phyloP scores from a whole-genome alignment of 2,888 invertebrate genomes.

The Apodemia duryi region DNA sequence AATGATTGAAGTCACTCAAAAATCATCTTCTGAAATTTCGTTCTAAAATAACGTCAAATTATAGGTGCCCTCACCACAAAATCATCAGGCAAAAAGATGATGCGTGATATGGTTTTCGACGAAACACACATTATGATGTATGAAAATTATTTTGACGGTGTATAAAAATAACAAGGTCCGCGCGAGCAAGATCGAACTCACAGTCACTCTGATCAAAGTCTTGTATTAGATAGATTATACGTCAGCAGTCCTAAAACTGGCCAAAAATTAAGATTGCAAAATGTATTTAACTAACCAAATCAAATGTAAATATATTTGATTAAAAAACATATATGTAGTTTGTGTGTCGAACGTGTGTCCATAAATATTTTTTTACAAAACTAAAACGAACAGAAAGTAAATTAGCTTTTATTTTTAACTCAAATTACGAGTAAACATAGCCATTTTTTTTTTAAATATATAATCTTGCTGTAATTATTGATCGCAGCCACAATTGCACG shows the following conservation, averaged over 20 bases:
- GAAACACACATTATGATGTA: slow-evolving; percentile 32
- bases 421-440: too few relatives aligned
- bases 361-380: too few relatives aligned
- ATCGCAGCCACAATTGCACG: slow-evolving; percentile 19
- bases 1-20: background rate
- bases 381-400: too few relatives aligned
- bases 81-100: slow-evolving; percentile 29
- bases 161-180: slow-evolving; percentile 33
- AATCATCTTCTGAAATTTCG: background rate
- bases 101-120: slow-evolving; percentile 33
- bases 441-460: too few relatives aligned
- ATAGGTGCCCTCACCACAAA: slow-evolving; percentile 21
- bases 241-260: background rate
- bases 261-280: background rate
- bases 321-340: too few relatives aligned
- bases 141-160: slow-evolving; percentile 33
- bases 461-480: background rate
- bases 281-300: too few relatives aligned
- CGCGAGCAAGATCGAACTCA: slow-evolving; percentile 28
- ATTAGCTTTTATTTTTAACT: too few relatives aligned
- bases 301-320: too few relatives aligned
- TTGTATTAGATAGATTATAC: background rate
- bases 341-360: too few relatives aligned
- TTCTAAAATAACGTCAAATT: slow-evolving; percentile 14
- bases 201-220: slow-evolving; percentile 19